phyloP scores from a whole-genome alignment of 37 sponge, comb jelly and placozoan genomes.

The Corticium candelabrum region DNA sequence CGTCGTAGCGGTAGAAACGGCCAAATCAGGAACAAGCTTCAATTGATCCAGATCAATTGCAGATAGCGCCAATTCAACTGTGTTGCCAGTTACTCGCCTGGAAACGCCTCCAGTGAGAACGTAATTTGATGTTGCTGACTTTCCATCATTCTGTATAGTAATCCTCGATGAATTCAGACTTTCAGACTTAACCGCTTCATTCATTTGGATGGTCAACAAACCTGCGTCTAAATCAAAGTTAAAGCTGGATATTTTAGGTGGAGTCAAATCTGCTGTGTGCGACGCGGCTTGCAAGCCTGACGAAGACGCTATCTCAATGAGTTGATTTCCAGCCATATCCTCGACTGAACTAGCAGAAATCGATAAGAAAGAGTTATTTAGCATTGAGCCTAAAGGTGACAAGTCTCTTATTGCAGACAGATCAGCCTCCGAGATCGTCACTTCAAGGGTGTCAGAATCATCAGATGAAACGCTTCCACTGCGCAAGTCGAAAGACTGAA shows the following conservation, averaged over 20 bases:
- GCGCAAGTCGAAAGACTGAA: background rate
- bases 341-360: background rate
- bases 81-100: background rate
- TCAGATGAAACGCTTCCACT: background rate
- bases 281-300: background rate
- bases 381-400: background rate
- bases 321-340: background rate
- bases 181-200: background rate
- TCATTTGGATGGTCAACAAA: background rate
- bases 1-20: background rate
- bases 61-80: background rate
- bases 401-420: background rate
- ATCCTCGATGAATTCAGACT: background rate
- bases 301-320: background rate
- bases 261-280: conserved; percentile 68
- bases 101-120: background rate
- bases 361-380: background rate
- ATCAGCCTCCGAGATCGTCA: background rate
- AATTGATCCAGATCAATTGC: conserved; percentile 54
- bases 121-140: background rate
- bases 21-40: conserved; percentile 23
- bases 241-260: conserved; percentile 53
- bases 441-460: background rate
- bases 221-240: conserved; percentile 67
- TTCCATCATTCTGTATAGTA: background rate